Base-by-base conservation (phyloP, 2,113 vertebrate species). In the Rhineura floridana region DNA sequence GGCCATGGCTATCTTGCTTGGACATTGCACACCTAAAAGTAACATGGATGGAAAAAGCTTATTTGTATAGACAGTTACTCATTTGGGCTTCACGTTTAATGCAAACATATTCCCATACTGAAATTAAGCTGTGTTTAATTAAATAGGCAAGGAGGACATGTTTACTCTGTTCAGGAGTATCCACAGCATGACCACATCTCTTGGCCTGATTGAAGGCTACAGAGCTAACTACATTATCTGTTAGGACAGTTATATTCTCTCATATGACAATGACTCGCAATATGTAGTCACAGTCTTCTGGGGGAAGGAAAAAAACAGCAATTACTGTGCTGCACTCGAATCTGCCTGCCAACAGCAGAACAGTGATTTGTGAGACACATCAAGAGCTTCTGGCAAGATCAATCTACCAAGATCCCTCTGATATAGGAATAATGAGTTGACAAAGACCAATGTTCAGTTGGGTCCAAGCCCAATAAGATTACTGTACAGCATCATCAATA, bases 341-440 rank as follows among this genome's bases (percentile, higher is more conserved):
- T 94, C 95, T 95, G 94, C 96, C 97, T 97, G 97, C 96, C 97
- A 97, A 98, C 94, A 96, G 94, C 91, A 95, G 95, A 95, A 92
- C 93, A 95, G 95, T 96, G 97, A 97, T 98, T 98, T 98, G 96
- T 98, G 96, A 96, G 95, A 97, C 92, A 96, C 93, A 95, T 97
- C 96, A 96, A 96, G 95, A 95, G 95, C 93, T 97, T 96, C 96
- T 96, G 96, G 95, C 96, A 96, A 95, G 96, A 97, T 98, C 96
- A 97, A 97, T 97, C 96, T 96, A 93, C 86, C 72, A 89, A 96
- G 96, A 97, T 97, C 95, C 94, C 95, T 96, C 94, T 94, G 97
- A 97, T 96, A 97, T 95, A 95, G 96, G 96, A 96, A 97, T 97
- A 97, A 97, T 96, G 97, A 97, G 96, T 97, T 97, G 96, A 97